Evolutionary conservation across 2,797 vertebrate species (phyloP), one percentile per base, ranked within the genome.

Genomic region (Scleropages formosus): DNA sequence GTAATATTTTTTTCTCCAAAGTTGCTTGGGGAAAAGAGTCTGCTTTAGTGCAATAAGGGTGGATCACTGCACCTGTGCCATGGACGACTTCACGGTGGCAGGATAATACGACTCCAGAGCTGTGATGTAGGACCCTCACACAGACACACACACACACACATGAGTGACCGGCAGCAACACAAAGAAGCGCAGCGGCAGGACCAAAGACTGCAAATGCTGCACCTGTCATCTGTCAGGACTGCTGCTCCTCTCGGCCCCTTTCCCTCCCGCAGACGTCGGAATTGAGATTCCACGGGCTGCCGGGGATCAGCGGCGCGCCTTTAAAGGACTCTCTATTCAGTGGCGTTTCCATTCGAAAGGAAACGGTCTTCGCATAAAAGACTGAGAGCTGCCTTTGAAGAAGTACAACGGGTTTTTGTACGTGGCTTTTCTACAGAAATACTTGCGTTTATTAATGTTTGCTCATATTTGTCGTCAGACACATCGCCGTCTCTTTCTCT

Each of bases 331-430:
- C 13, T 16, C 59, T 59, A 26, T 62, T 8, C 24, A 70, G 49
- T 53, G 67, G 22, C 11, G 46, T 66, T 60, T 75, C 18, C 75
- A 70, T 70, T 46, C 60, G 67, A 62, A 69, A 70, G 20, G 59
- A 68, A 67, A 53, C 13, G 31, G 60, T 60, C 10, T 49, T 27
- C 24, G 47, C 18, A 24, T 24, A 39, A 47, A 59, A 76, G 44
- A 67, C 27, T 9, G 49, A 47, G 49, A 47, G 56, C 13, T 62
- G 75, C 59, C 56, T 76, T 76, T 70, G 10, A 70, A 68, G n/a
- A 26, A 49, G 66, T 51, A 22, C n/a, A 44, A 75, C 53, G 49
- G 27, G 63, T 68, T 59, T 46, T 66, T 75, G 9, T 58, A 44
- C 71, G 46, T 56, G 24, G 16, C n/a, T 60, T 22, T 67, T 46